Percentiles rank a stretch among this genome's conserved stretches.
Evolutionary conservation across 2,797 vertebrate genomes (phyloP).

Genomic region (Syngnathus acus): DNA sequence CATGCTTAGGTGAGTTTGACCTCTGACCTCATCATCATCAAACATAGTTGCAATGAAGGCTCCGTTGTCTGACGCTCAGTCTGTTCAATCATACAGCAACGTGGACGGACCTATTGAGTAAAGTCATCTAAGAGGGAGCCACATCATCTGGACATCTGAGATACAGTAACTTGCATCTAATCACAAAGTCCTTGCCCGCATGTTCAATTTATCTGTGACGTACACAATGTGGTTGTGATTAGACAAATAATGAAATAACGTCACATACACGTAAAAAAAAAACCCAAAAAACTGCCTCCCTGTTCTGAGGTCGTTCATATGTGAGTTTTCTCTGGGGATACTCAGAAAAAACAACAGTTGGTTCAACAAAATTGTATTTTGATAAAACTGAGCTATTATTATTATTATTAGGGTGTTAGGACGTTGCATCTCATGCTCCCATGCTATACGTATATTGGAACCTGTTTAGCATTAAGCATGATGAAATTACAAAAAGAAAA

Average conservation of each 20-base stretch:
- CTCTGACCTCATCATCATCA: neutral
- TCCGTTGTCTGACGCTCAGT: neutral
- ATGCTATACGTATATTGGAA: too few species aligned
- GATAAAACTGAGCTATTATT: too few species aligned
- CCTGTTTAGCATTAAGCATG: too few species aligned
- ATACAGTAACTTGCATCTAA: neutral
- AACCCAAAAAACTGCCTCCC: too few species aligned
- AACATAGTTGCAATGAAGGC: neutral
- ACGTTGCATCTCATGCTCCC: too few species aligned
- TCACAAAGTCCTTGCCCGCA: slow-evolving; percentile 12
- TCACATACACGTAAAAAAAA: too few species aligned
- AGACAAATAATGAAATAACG: neutral
- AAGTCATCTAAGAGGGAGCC: neutral
- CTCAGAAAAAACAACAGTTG: too few species aligned
- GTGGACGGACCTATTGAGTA: neutral
- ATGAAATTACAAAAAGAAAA: too few species aligned
- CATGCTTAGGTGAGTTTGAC: neutral
- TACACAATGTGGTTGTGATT: slow-evolving; percentile 1
- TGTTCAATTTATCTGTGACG: slow-evolving; percentile 5
- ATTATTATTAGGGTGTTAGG: too few species aligned
- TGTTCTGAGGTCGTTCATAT: too few species aligned
- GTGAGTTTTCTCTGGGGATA: too few species aligned
- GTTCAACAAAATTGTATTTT: too few species aligned
- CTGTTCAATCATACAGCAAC: neutral
- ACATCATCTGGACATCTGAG: neutral